These are phyloP conservation scores for Drosophila persimilis DNA, from an alignment of 1,140 invertebrate species.

Conservation along the genomic window DNA sequence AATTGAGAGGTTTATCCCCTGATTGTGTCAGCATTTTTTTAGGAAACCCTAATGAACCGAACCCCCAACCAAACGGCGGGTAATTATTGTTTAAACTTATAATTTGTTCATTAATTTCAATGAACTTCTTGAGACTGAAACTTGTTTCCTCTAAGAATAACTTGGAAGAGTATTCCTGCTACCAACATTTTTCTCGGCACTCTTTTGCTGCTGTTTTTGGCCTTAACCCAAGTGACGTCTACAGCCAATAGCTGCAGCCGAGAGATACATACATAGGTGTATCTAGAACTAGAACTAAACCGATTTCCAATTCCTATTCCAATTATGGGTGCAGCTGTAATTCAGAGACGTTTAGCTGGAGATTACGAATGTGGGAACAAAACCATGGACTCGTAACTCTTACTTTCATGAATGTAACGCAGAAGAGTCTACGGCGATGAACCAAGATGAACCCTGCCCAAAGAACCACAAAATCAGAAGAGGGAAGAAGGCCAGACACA, in stretches of 20 bases:
- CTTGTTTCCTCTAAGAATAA: constrained; percentile 22
- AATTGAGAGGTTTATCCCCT: neutral
- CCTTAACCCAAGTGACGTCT: constrained; percentile 57
- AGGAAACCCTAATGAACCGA: neutral
- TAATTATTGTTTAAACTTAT: neutral
- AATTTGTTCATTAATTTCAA: constrained; percentile 8
- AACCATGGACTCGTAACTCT: constrained; percentile 37
- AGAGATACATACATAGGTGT: constrained; percentile 24
- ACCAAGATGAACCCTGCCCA: constrained; percentile 4
- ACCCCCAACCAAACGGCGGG: no score
- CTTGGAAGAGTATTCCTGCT: constrained; percentile 36
- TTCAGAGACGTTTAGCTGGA: constrained; percentile 32
- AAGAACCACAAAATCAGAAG: constrained; percentile 6
- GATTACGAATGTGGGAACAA: constrained; percentile 54
- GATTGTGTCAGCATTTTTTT: neutral
- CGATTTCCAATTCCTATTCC: constrained; percentile 42
- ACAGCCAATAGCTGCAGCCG: constrained; percentile 1
- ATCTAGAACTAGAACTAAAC: constrained; percentile 33
- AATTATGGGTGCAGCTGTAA: constrained; percentile 64
- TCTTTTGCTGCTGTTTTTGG: constrained; percentile 32
- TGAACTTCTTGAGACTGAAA: constrained; percentile 13
- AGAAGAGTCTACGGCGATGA: neutral
- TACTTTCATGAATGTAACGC: constrained; percentile 52
- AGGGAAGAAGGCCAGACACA: neutral
- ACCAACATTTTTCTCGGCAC: neutral